Evolutionary conservation across 2,113 vertebrate genomes (phyloP), one percentile per base, ranked within the genome.

Genomic region (Myodes glareolus): DNA sequence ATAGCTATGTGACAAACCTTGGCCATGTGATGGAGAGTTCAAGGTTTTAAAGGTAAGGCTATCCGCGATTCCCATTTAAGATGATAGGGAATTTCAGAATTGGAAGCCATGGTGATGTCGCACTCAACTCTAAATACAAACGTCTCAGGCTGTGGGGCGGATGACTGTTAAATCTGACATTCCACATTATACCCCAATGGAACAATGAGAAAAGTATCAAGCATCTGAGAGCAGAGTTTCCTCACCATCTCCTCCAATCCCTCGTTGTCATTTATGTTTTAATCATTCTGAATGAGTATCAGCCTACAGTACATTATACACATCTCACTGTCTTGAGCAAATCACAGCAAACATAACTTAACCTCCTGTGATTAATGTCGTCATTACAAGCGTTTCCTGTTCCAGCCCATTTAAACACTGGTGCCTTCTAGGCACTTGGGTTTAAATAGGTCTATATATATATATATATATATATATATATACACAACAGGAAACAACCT

Each of bases 271-370:
- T 95, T 95, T 88, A 96, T 90, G 77, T 93, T 97, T 95, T 90
- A 95, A 90, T 58, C 42, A 97, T 94, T 95, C 88, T 95, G n/a
- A 97, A 94, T 63, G 27, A 81, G 4, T 96, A 77, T 85, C n/a
- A 63, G n/a, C 76, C 80, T 85, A 94, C 55, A 97, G 80, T 97
- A 78, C 17, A 89, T 90, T 95, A 94, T 80, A 55, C 55, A 95
- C 73, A 92, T 73, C 45, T 42, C 73, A 58, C 31, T 50, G 5
- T 95, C 88, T 81, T 95, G 27, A 90, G 36, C 25, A 97, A 97
- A 94, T 92, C n/a, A 27, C 4, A 55, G 70, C 45, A 95, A 93
- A 91, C 3, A 90, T 85, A 90, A 96, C 88, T 88, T 94, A 96
- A 93, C 63, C 65, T 90, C 90, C 63, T 12, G 4, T 77, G 67